Evolutionary conservation across 2,888 invertebrate species (phyloP).

Genomic region (Spatulosminthurus flaviceps): DNA sequence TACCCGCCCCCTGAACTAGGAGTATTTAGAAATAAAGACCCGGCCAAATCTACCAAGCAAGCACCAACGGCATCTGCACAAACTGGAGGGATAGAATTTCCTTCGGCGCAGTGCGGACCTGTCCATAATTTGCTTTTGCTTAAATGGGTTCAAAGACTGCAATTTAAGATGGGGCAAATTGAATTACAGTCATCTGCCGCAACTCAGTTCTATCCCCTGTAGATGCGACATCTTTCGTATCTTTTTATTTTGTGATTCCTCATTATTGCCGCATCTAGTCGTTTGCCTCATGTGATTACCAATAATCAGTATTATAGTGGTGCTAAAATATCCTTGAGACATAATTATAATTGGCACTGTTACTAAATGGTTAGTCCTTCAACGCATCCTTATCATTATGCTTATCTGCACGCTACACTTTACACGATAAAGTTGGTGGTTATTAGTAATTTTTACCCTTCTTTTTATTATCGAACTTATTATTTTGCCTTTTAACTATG

Average conservation of each 20-base stretch:
- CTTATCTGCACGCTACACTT: no score
- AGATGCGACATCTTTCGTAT: constrained; percentile 63
- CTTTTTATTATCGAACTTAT: no score
- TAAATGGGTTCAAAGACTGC: constrained; percentile 89
- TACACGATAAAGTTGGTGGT: no score
- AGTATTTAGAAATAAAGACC: neutral
- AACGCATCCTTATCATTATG: no score
- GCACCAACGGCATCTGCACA: neutral
- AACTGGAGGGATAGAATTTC: constrained; percentile 57
- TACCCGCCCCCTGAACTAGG: constrained; percentile 72
- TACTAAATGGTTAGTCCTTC: no score
- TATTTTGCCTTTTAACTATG: no score
- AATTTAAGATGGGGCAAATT: constrained; percentile 98
- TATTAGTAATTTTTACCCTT: no score
- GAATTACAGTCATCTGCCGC: constrained; percentile 91
- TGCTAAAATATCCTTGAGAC: no score
- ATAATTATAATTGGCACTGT: no score
- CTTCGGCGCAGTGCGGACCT: constrained; percentile 61
- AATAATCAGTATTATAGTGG: neutral
- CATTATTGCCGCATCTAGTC: neutral
- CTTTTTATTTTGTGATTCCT: neutral
- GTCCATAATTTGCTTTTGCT: constrained; percentile 68
- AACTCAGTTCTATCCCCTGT: constrained; percentile 86
- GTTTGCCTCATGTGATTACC: neutral
- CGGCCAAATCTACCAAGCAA: neutral